Base-by-base conservation (phyloP, 2,797 vertebrate genomes). In the Hippopotamyrus pictus region DNA sequence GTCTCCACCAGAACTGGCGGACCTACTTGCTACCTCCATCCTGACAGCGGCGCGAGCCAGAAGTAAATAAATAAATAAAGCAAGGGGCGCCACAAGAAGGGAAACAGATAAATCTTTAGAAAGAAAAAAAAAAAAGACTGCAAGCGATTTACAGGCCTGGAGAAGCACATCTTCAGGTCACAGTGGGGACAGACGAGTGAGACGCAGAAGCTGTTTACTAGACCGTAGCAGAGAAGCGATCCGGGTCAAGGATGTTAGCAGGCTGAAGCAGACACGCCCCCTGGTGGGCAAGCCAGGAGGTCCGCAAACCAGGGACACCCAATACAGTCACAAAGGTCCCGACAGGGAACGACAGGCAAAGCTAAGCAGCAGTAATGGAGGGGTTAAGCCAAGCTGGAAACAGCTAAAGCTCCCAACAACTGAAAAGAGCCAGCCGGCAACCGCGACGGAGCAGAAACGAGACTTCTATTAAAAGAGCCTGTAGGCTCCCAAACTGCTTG, bases 21-120 rank as follows among this genome's bases (percentile, higher is more conserved):
- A 92, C 92, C 91, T 90, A 84, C 37, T 7, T 46, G 22, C 89
- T 87, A 86, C 88, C 90, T 91, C 89, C 86, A 73, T 89, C 90
- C 91, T 92, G 91, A 92, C 90, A 89, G 89, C 91, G 89, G 90
- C 91, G 83, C 83, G 83, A 90, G 69, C 88, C 90, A 89, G 33
- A 73, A 65, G 17, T 5, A 54, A 57, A 57, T 88, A 90, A 89
- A 91, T 90, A 90, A 92, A 92, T 91, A 89, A 92, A 91, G 90
- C 89, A 54, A 86, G 91, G 90, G 89, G 53, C 57, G 59, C n/a
- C 7, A 37, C 3, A 54, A 73, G 44, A 54, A n/a, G 54, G 17
- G 57, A 73, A 83, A 82, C 88, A 54, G 19, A 69, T 88, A 90
- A 90, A 89, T 89, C 85, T 87, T 79, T 37, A 33, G 4, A 73